A percentile compares a stretch with the other conserved stretches of the same genome.
phyloP scores from a whole-genome alignment of 2,888 invertebrate genomes.

The Mylabris sibirica region DNA sequence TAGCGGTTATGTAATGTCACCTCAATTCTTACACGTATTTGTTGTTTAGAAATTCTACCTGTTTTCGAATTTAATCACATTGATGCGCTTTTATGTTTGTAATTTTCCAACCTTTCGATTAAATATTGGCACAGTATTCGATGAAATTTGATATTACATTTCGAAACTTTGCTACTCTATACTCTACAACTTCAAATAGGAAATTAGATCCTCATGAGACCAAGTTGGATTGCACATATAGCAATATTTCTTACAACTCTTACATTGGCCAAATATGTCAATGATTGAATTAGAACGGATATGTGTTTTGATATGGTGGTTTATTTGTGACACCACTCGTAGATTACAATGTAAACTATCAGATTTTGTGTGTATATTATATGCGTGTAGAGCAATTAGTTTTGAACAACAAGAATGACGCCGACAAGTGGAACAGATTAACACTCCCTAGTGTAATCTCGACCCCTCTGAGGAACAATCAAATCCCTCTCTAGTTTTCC shows the following conservation, averaged over 20 bases:
- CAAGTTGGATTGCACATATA: conserved; percentile 18
- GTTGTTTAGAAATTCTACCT: not conserved
- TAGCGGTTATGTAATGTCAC: conserved; percentile 4
- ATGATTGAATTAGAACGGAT: not conserved
- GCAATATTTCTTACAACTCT: conserved; percentile 22
- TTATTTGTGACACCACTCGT: too few relatives aligned
- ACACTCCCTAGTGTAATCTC: not conserved
- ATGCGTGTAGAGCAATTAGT: conserved; percentile 1
- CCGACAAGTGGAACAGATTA: conserved; percentile 8
- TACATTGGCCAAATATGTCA: not conserved
- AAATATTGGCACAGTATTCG: conserved; percentile 14
- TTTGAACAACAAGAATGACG: conserved; percentile 3
- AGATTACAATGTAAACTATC: not conserved
- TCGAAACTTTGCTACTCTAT: conserved; percentile 10
- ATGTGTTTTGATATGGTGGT: too few relatives aligned
- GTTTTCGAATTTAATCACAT: not conserved
- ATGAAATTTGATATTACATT: conserved; percentile 19
- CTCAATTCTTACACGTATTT: not conserved
- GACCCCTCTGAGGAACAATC: not conserved
- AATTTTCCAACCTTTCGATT: not conserved
- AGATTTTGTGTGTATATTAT: not conserved
- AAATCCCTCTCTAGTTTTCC: not conserved
- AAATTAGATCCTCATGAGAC: conserved; percentile 22
- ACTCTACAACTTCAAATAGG: conserved; percentile 16
- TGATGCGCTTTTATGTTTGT: not conserved